Evolutionary conservation across 2,888 invertebrate genomes (phyloP), one percentile per base, ranked within the genome.

Genomic region (Macrosiphum euphorbiae): DNA sequence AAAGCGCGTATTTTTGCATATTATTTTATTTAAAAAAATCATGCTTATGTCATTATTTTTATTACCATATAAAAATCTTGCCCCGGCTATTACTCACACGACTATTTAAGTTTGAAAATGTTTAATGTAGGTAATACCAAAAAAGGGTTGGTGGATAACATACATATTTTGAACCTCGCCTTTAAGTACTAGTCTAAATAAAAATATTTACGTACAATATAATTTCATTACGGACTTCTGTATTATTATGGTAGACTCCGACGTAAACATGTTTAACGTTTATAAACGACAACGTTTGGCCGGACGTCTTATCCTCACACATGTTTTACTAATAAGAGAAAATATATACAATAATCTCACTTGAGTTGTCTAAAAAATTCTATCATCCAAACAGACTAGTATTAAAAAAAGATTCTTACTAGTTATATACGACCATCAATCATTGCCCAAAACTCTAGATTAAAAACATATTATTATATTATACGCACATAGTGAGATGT

Each of bases 261-360:
- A 90, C 61, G n/a, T 90, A 90, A 90, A 90, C 90, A 61, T 58
- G 47, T 90, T 90, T 47, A 47, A 61, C n/a, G n/a, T 47, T 24
- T 61, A 89, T 86, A 90, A 78, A 67, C 90, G 47, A 90, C 90
- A 67, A 78, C 47, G 47, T 90, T 67, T 67, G 61, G 47, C 61
- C 24, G 44, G 28, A 58, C 28, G 20, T 24, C 41, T 44, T 41
- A 47, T 86, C 11, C 20, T 90, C 61, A 8, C 90, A 90, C 61
- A 47, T 67, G 61, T 67, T 61, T 67, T 67, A 90, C 61, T 47
- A 61, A 90, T 61, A 61, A 61, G n/a, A 78, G 47, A 61, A n/a
- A 7, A 26, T n/a, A n/a, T 67, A 47, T 47, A 67, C 61, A 90
- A 61, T 24, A 44, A 24, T 67, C 35, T 78, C 8, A 78, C 35